Base-by-base conservation (phyloP, 2,888 invertebrate species). In the Drosophila borborema region DNA sequence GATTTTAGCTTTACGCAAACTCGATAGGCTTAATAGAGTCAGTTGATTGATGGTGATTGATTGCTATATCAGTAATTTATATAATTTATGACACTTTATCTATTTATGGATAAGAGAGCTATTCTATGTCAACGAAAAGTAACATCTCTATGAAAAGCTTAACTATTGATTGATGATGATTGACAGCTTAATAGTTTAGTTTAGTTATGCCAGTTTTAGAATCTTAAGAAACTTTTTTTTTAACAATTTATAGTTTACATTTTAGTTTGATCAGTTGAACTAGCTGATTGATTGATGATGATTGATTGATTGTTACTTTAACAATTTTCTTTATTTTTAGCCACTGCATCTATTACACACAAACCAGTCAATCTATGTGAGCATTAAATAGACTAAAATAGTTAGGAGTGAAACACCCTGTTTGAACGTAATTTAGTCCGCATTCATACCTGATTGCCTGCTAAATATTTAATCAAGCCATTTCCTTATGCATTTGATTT, bases 161-260 rank as follows among this genome's bases (percentile, higher is more conserved):
- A 7, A 38, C 20, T 38, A 8, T 14, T 28, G 54, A 40, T 54
- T 54, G 53, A 38, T 53, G 16, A 14, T 36, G 53, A 53, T 23
- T 53, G 36, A 48, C 16, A 0, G 23, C 1, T 12, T 0, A 48
- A 23, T 8, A 28, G 5, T 40, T 16, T 16, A 0, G 0, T 16
- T 20, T 7, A 40, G 2, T n/a, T 40, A 3, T 40, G 40, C 3
- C 8, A 3, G 16, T 16, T 16, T 40, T 6, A 40, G 38, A 14
- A 14, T 38, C 12, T 38, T 38, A 14, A 1, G 12, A 38, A 23
- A 23, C 23, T 38, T 14, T 38, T 2, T 4, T 14, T 14, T 38
- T 14, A 38, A 14, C 14, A 12, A 38, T 38, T 38, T 10, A 10
- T 10, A 36, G 9, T 23, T 23, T n/a, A n/a, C n/a, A n/a, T n/a